Conservation (phyloP, 2,797 vertebrate genomes). For the Lerista edwardsae region DNA sequence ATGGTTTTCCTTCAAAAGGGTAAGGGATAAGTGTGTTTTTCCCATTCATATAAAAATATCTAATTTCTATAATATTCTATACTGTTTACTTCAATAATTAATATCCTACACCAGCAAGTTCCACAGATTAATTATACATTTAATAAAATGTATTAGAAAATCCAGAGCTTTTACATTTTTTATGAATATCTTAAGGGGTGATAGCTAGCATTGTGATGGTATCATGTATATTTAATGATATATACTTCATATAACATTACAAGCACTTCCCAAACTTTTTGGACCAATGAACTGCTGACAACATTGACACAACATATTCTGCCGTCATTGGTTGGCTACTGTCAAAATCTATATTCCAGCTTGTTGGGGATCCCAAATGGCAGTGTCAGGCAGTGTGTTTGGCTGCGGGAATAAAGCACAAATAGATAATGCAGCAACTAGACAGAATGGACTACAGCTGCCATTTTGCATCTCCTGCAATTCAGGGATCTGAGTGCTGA, state of each 20-base stretch:
- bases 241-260: slow-evolving; percentile 6
- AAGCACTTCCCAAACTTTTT: slow-evolving; percentile 12
- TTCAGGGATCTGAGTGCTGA: neutral
- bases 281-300: neutral
- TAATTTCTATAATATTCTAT: slow-evolving; percentile 17
- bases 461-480: neutral
- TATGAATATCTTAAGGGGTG: slow-evolving; percentile 34
- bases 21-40: neutral
- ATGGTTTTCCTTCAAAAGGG: neutral
- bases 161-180: slow-evolving; percentile 36
- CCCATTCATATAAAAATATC: neutral
- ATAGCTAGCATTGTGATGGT: slow-evolving; percentile 18
- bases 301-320: neutral
- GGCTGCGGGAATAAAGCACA: neutral
- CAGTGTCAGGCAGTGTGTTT: neutral
- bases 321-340: neutral
- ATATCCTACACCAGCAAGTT: slow-evolving; percentile 20
- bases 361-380: neutral
- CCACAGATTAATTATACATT: slow-evolving; percentile 37
- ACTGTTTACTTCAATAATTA: slow-evolving; percentile 41
- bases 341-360: neutral
- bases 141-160: slow-evolving; percentile 40
- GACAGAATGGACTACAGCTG: neutral
- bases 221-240: slow-evolving; percentile 34
- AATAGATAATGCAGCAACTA: neutral